These are phyloP conservation scores for Osmerus mordax DNA, from an alignment of 2,113 vertebrate species.

Conservation along the genomic window DNA sequence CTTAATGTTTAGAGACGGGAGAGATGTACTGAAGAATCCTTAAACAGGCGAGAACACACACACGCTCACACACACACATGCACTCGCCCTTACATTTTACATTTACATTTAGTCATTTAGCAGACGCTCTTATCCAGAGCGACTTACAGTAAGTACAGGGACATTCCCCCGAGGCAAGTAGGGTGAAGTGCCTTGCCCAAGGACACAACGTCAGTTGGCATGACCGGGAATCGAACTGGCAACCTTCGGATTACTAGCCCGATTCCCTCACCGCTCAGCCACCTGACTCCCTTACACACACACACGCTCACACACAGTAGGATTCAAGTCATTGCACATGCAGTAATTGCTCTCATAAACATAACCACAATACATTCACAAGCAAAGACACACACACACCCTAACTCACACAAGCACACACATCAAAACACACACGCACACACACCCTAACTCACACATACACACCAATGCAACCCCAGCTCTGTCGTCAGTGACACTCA, in stretches of 20 bases:
- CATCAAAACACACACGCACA: background rate
- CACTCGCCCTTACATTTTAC: background rate
- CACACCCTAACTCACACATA: background rate
- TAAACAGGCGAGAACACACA: background rate
- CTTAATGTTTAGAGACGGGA: slow-evolving; percentile 19
- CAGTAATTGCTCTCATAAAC: background rate
- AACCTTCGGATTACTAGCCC: too few relatives aligned
- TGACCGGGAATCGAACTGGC: too few relatives aligned
- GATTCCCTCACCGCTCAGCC: too few relatives aligned
- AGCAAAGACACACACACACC: background rate
- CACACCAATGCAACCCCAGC: background rate
- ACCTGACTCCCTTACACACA: background rate
- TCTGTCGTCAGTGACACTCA: background rate
- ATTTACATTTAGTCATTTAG: too few relatives aligned
- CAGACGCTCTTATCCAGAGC: too few relatives aligned
- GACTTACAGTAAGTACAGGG: too few relatives aligned
- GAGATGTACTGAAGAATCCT: background rate
- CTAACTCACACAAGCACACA: background rate
- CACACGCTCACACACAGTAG: background rate
- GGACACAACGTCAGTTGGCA: too few relatives aligned
- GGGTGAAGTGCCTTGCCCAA: too few relatives aligned
- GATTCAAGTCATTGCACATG: background rate
- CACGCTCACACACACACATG: background rate
- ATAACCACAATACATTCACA: background rate
- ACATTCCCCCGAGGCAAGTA: too few relatives aligned